Base-by-base conservation (phyloP, 2,113 vertebrate species). In the Actenoides hombroni region DNA sequence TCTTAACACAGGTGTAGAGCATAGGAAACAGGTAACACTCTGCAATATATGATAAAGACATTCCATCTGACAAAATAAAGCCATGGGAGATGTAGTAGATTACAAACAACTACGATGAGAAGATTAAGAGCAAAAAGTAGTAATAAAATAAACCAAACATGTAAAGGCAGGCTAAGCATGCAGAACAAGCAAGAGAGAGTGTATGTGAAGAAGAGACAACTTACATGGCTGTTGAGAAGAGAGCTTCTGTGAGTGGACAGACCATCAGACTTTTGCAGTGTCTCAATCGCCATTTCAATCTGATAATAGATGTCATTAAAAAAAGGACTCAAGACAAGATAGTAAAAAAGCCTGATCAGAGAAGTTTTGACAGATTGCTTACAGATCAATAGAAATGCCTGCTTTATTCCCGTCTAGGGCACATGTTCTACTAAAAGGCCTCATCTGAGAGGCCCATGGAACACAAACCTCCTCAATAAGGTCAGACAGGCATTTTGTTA, bases 281-380 rank as follows among this genome's bases (percentile, higher is more conserved):
- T 98, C 98, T 98, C 98, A 98, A 98, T 98, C 98, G 98, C 98
- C 98, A 98, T 98, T 98, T 98, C 98, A 98, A 98, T 98, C 98
- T 98, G 98, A 98, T 98, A 98, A 98, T 98, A 98, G 98, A 98
- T 98, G 98, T 98, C 98, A 98, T 98, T 98, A 98, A 98, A 98
- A 98, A 98, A 98, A 98, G 98, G 97, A 98, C 98, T 98, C 98
- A 98, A 98, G 98, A 98, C 94, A 95, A 98, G 98, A 98, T 97
- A 98, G 98, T 98, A 98, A 98, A 98, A 98, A 97, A 98, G 97
- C 97, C 97, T 98, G 95, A 97, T 98, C 97, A 98, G 93, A 98
- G 98, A 98, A 98, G 97, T 97, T 97, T 94, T 97, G 97, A 98
- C 94, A 97, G 97, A 96, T 84, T 97, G 76, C 91, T 98, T 94